Percentiles rank a stretch among this genome's conserved stretches.
Conservation (phyloP, 2,113 vertebrate genomes). For the Hippocampus zosterae region DNA sequence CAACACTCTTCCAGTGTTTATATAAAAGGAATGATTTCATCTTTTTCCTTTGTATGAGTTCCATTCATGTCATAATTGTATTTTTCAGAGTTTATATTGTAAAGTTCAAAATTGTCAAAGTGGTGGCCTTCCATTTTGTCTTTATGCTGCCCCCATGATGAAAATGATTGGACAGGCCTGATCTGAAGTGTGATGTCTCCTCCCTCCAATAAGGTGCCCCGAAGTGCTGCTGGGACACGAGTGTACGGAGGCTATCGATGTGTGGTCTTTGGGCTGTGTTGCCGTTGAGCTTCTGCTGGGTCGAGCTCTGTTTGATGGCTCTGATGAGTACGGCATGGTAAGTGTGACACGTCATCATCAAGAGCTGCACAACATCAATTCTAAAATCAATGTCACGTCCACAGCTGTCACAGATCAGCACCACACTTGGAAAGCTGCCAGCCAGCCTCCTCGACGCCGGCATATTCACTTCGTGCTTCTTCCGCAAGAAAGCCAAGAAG, state of each 20-base stretch:
- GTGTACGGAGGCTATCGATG: slow-evolving; percentile 6
- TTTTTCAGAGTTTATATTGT: too few relatives aligned
- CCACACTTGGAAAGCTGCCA: slow-evolving; percentile 4
- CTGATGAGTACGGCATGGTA: slow-evolving; percentile 9
- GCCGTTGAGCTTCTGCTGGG: slow-evolving; percentile 6
- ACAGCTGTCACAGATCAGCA: slow-evolving; percentile 9
- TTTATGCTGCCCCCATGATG: not conserved
- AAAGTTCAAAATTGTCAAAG: too few relatives aligned
- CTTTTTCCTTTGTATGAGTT: too few relatives aligned
- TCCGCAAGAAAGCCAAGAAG: slow-evolving; percentile 8
- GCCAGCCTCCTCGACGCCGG: not conserved
- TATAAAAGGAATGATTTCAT: too few relatives aligned
- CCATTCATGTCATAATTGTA: too few relatives aligned
- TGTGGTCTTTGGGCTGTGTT: slow-evolving; percentile 8
- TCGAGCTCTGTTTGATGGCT: slow-evolving; percentile 1
- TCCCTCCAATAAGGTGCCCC: not conserved
- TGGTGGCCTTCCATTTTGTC: not conserved
- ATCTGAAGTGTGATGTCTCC: not conserved
- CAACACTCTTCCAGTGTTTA: not conserved
- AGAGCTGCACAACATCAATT: not conserved
- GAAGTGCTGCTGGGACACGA: slow-evolving; percentile 3
- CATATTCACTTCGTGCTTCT: slow-evolving; percentile 7
- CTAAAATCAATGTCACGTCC: not conserved
- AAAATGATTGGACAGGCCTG: not conserved
- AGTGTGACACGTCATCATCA: not conserved